Base-by-base conservation (phyloP, 2,797 vertebrate genomes). In the Pangasius mekongensis region DNA sequence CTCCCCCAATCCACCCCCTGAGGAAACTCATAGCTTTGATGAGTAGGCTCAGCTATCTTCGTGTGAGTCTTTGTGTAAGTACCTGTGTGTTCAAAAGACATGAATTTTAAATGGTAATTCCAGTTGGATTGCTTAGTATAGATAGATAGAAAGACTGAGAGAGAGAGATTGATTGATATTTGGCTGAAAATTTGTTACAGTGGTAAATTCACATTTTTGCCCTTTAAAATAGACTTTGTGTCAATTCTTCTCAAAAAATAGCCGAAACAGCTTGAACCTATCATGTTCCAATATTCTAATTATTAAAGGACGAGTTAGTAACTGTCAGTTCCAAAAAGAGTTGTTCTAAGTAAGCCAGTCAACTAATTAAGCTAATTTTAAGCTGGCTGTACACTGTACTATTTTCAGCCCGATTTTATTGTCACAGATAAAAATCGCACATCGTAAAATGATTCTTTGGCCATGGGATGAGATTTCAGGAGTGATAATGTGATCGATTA, bases 21-120 rank as follows among this genome's bases (percentile, higher is more conserved):
- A n/a, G 39, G 39, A 76, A 62, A 74, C 76, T 71, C 64, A 39
- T 14, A 81, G 67, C 84, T n/a, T 14, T 86, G 84, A 86, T 64
- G 47, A 73, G 85, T 36, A 27, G 2, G n/a, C 36, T 89, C 47
- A 73, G 30, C 27, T 54, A 13, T 36, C 74, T 49, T 86, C 11
- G 2, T 33, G 22, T 78, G 73, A 77, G 71, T 62, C 66, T 43
- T 43, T 0, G 43, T 43, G 43, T 14, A 83, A n/a, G 58, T 18
- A n/a, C 20, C 77, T 58, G n/a, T 78, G 20, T 11, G 22, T 27
- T 49, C 54, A 11, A 52, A 27, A 74, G 52, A 16, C 47, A 3
- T 18, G 27, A 52, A 30, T 33, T 30, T 76, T 14, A 47, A 14
- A 76, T 27, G 10, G 10, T 76, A 49, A 47, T 74, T 74, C 39